These are phyloP conservation scores for Nymphalis io DNA, from an alignment of 1,140 invertebrate species.

Conservation along the genomic window DNA sequence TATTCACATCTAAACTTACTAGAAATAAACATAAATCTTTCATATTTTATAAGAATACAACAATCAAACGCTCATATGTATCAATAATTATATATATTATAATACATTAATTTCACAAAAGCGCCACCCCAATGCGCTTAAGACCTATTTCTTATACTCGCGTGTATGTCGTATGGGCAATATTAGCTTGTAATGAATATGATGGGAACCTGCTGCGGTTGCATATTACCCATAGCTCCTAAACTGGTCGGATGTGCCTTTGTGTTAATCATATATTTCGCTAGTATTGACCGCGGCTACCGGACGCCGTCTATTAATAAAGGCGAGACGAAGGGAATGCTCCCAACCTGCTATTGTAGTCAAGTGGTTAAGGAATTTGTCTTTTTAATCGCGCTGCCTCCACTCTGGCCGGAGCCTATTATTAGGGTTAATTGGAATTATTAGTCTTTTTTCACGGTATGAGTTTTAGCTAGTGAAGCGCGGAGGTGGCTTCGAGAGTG, in stretches of 20 bases:
- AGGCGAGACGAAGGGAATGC: conserved; percentile 61
- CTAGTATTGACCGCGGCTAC: conserved; percentile 71
- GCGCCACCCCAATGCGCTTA: not conserved
- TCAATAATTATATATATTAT: too few relatives aligned
- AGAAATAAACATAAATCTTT: too few relatives aligned
- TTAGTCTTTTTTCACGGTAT: conserved; percentile 66
- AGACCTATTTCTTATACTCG: not conserved
- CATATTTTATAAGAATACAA: too few relatives aligned
- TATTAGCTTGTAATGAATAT: conserved; percentile 54
- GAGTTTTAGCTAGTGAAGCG: conserved; percentile 41
- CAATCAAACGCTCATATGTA: too few relatives aligned
- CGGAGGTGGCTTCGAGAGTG: conserved; percentile 41
- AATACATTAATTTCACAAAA: too few relatives aligned
- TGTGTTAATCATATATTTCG: conserved; percentile 78
- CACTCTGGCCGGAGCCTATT: conserved; percentile 69
- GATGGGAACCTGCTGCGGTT: conserved; percentile 65
- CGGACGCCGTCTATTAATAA: conserved; percentile 77
- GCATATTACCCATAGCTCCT: conserved; percentile 67
- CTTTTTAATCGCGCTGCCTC: conserved; percentile 77
- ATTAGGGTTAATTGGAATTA: conserved; percentile 80
- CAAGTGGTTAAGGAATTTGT: conserved; percentile 77
- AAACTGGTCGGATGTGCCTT: conserved; percentile 73
- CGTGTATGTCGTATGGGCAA: conserved; percentile 23
- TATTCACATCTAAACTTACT: too few relatives aligned
- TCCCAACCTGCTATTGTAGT: conserved; percentile 75